These are phyloP conservation scores for Numida meleagris DNA, from an alignment of 2,113 vertebrate genomes.

Conservation along the genomic window DNA sequence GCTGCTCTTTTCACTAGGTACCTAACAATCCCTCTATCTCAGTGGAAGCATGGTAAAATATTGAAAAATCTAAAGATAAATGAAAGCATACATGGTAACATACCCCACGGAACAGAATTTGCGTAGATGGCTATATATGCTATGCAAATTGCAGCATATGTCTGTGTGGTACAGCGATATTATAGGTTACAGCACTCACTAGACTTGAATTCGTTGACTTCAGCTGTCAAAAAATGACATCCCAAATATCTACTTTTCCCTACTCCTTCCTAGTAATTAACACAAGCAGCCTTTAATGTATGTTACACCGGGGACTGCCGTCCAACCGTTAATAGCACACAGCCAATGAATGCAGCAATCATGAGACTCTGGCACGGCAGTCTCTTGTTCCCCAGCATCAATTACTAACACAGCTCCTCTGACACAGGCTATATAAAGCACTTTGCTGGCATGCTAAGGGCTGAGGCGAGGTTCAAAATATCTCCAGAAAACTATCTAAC, in stretches of 20 bases:
- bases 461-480: constrained; percentile 15
- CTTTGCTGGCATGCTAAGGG: neutral
- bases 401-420: neutral
- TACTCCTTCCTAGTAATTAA: neutral
- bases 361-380: neutral
- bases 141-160: neutral
- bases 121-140: neutral
- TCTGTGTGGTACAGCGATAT: neutral
- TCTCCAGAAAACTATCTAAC: neutral
- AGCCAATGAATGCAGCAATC: neutral
- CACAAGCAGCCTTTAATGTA: constrained; percentile 13
- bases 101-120: neutral
- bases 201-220: neutral
- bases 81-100: neutral
- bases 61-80: neutral
- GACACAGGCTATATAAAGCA: neutral
- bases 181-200: neutral
- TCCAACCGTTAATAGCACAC: neutral
- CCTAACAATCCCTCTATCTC: neutral
- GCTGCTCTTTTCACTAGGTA: neutral
- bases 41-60: neutral
- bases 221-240: constrained; percentile 4
- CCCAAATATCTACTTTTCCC: neutral
- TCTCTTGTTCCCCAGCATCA: neutral
- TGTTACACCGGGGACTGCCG: neutral